Evolutionary conservation across 2,888 invertebrate species (phyloP).

Genomic region (Drosophila nr. fundita): DNA sequence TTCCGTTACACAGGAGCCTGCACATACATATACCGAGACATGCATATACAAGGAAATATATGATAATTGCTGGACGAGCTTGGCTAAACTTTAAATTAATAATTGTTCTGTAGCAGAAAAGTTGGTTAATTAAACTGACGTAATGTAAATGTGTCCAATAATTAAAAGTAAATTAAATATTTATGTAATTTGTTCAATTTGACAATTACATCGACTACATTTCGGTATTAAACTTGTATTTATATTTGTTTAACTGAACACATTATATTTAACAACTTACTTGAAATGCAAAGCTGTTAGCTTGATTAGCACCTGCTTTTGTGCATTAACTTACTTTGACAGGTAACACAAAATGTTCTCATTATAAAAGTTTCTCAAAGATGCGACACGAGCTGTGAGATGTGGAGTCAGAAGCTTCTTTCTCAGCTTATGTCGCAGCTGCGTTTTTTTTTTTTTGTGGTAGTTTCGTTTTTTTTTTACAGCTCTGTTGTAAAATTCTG

Average conservation of each 20-base stretch:
- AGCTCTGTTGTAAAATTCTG: background rate
- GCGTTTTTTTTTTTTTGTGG: constrained; percentile 3
- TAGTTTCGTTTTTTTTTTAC: background rate
- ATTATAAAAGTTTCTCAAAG: constrained; percentile 3
- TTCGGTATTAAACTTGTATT: background rate
- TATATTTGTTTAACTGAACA: background rate
- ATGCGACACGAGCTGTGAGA: constrained; percentile 2
- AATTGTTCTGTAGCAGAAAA: constrained; percentile 9
- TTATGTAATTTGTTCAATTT: background rate
- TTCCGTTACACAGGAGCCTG: background rate
- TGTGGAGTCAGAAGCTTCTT: constrained; percentile 1
- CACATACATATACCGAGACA: background rate
- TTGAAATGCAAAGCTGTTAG: background rate
- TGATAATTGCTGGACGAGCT: background rate
- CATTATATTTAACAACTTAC: background rate
- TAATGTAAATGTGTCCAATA: constrained; percentile 3
- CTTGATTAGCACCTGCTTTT: constrained; percentile 2
- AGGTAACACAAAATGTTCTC: background rate
- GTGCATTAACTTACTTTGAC: background rate
- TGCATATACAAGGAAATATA: background rate
- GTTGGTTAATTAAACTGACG: constrained; percentile 23
- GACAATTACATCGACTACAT: background rate
- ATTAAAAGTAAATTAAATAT: background rate
- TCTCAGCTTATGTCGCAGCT: constrained; percentile 17
- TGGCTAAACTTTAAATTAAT: constrained; percentile 21